Evolutionary conservation across 2,113 vertebrate genomes (phyloP).

Genomic region (Leptodactylus fuscus): DNA sequence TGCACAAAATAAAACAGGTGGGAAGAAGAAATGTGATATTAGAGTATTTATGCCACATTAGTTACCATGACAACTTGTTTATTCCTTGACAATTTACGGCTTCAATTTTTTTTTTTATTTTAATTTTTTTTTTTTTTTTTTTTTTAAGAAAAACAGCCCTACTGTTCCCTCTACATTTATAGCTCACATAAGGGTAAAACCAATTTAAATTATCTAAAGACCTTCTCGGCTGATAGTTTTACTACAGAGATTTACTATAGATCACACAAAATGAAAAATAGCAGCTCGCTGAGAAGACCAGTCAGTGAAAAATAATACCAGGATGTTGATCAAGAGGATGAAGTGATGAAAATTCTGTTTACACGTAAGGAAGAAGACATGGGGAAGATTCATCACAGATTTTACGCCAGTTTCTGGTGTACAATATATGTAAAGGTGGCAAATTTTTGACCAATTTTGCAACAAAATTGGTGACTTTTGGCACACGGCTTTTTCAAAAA

Average conservation of each 20-base stretch:
- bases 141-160: slow-evolving; percentile 12
- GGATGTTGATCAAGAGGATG: neutral
- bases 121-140: neutral
- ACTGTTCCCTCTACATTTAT: slow-evolving; percentile 22
- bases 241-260: slow-evolving; percentile 22
- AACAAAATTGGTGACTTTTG: too few relatives aligned
- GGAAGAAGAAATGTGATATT: slow-evolving; percentile 7
- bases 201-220: slow-evolving; percentile 61
- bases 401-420: too few relatives aligned
- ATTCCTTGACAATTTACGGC: slow-evolving; percentile 44
- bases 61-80: slow-evolving; percentile 50
- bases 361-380: neutral
- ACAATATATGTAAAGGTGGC: too few relatives aligned
- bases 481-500: too few relatives aligned
- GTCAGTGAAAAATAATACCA: slow-evolving; percentile 9
- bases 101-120: neutral
- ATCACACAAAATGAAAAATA: slow-evolving; percentile 36
- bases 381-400: too few relatives aligned
- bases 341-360: neutral
- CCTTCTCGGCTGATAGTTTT: slow-evolving; percentile 29
- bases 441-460: too few relatives aligned
- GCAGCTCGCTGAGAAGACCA: slow-evolving; percentile 9
- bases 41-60: slow-evolving; percentile 56
- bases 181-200: slow-evolving; percentile 34
- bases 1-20: slow-evolving; percentile 45